Percentiles rank a stretch among this genome's conserved stretches.
phyloP scores from a whole-genome alignment of 1,140 invertebrate genomes.

The Aricia agestis region DNA sequence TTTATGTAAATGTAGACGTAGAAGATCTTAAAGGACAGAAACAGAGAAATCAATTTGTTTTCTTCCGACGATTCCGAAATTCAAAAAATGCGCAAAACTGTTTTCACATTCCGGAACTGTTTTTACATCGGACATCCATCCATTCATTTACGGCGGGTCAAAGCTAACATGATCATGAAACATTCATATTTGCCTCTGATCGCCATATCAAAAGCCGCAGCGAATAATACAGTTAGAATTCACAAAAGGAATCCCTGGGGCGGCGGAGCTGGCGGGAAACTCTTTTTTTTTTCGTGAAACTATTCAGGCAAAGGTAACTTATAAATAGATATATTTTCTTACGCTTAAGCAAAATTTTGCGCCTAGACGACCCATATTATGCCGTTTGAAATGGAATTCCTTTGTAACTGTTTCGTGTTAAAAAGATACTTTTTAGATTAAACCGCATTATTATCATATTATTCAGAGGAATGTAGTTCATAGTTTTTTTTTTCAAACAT shows the following conservation, averaged over 20 bases:
- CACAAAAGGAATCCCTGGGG: not conserved
- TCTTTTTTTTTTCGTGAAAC: constrained; percentile 3
- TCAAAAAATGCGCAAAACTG: no score
- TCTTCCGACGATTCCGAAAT: no score
- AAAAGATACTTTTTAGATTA: not conserved
- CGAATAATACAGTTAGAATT: not conserved
- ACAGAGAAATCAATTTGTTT: no score
- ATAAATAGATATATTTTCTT: constrained; percentile 9
- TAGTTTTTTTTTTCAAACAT: no score
- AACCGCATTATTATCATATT: not conserved
- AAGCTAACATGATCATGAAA: not conserved
- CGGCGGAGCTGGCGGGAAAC: not conserved
- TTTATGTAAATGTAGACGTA: no score
- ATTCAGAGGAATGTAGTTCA: not conserved
- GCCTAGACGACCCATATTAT: constrained; percentile 9
- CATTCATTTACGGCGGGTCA: not conserved
- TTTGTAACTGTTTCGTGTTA: not conserved
- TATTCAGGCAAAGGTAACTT: constrained; percentile 5
- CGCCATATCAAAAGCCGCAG: not conserved
- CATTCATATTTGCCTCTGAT: not conserved
- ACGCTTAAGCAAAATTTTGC: not conserved
- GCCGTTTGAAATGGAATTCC: not conserved
- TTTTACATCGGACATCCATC: not conserved
- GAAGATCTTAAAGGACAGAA: no score
- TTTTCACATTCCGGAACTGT: not conserved